Evolutionary conservation across 2,113 vertebrate genomes (phyloP), one percentile per base, ranked within the genome.

Genomic region (Centrocercus urophasianus): DNA sequence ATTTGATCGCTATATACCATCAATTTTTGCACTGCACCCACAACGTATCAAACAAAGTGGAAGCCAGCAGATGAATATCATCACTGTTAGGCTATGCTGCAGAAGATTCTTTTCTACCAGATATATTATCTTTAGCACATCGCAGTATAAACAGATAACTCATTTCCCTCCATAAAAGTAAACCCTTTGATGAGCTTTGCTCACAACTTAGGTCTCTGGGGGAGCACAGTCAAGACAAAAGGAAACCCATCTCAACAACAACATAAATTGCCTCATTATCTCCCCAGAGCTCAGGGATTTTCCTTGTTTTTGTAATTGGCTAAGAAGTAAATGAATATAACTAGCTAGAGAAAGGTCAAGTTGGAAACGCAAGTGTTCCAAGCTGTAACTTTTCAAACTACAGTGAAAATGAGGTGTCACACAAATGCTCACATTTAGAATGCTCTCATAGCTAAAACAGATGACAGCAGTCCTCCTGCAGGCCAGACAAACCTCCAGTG

Each of bases 1-100:
- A 16, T 59, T 90, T 89, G 71, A 78, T 50, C 52, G 47, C 78
- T 76, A 32, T 66, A 82, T 15, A 8, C 38, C 25, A 43, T 72
- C 74, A 30, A 45, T 56, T 81, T 72, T 91, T 92, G 77, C 38
- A 60, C 60, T 83, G 91, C 57, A 84, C 30, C 77, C 84, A 78
- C 73, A 87, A 38, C 84, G 93, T 92, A 90, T 75, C 89, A 86
- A 86, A 91, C 64, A 48, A 77, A 88, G 73, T 15, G 7, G 89
- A 86, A 86, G 70, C 70, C 73, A 72, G 64, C 66, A 86, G 77
- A 83, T 56, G 61, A 83, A 73, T 63, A 70, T 76, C 25, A 42
- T 80, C 65, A 27, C 34, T 21, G n/a, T 56, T 71, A 65, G n/a
- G 42, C 61, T 19, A 24, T 5, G 66, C 67, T 95, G 65, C 60